Evolutionary conservation across 2,113 vertebrate species (phyloP).

Genomic region (Piliocolobus tephrosceles): DNA sequence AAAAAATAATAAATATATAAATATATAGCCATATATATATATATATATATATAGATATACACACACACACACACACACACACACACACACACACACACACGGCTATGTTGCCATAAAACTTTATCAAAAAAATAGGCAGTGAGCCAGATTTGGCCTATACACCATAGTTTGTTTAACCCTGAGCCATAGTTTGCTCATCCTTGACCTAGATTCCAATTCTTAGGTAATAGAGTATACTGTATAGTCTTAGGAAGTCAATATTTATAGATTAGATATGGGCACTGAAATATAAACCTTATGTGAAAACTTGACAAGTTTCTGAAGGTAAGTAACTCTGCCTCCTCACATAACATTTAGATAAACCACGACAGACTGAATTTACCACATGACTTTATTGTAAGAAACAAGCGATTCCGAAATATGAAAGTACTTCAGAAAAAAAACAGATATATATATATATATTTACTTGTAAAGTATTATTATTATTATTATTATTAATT

Average conservation of each 20-base stretch:
- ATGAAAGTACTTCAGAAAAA: neutral
- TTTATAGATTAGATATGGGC: neutral
- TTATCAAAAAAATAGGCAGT: neutral
- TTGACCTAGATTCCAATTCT: neutral
- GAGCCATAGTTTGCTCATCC: neutral
- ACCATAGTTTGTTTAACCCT: neutral
- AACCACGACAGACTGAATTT: neutral
- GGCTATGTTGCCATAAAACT: neutral
- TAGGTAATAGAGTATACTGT: neutral
- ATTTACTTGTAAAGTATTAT: neutral
- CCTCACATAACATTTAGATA: neutral
- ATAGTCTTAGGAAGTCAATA: slow-evolving; percentile 1
- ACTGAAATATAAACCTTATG: neutral
- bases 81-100: fast-evolving
- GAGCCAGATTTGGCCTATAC: neutral
- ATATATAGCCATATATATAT: no score
- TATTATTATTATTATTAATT: neutral
- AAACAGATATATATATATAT: no score
- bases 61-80: no score
- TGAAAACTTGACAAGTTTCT: neutral
- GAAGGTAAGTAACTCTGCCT: neutral
- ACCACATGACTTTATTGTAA: neutral
- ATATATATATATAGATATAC: no score
- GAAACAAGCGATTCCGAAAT: neutral
- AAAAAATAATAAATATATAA: no score